Percentiles rank a stretch among this genome's conserved stretches.
These are phyloP conservation scores for Polymixis flavicincta DNA, from an alignment of 2,888 invertebrate species.

Conservation along the genomic window DNA sequence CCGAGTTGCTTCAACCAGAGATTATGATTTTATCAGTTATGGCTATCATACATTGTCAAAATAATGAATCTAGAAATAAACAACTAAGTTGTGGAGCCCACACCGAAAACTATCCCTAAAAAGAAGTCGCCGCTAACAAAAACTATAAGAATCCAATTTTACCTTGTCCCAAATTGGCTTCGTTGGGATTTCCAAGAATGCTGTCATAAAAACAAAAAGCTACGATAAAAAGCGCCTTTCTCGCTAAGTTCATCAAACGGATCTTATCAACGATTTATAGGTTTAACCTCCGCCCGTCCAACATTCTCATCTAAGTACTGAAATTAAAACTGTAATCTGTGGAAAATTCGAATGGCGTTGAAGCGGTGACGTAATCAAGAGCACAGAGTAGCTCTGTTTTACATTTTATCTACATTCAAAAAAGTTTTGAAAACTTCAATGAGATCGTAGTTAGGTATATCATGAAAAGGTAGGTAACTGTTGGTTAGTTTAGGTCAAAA, in stretches of 20 bases:
- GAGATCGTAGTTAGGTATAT: conserved; percentile 10
- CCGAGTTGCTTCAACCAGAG: too few species aligned
- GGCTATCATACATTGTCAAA: neutral
- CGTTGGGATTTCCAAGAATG: neutral
- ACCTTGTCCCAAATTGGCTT: conserved; percentile 17
- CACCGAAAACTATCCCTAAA: neutral
- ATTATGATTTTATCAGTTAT: neutral
- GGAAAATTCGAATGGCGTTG: conserved; percentile 20
- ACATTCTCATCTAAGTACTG: conserved; percentile 15
- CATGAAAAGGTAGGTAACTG: conserved; percentile 1
- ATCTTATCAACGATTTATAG: conserved; percentile 56
- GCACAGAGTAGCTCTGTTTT: conserved; percentile 8
- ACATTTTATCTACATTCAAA: conserved; percentile 35
- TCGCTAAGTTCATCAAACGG: conserved; percentile 39
- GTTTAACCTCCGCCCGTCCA: conserved; percentile 23
- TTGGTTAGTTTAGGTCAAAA: conserved; percentile 18
- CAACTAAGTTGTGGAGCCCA: neutral
- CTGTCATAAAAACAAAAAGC: conserved; percentile 47
- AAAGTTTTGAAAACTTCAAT: conserved; percentile 26
- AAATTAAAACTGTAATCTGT: conserved; percentile 48
- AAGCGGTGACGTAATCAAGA: conserved; percentile 30
- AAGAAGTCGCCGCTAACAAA: conserved; percentile 4
- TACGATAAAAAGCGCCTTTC: conserved; percentile 14
- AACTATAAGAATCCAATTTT: conserved; percentile 27
- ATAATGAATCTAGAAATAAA: neutral